phyloP scores from a whole-genome alignment of 2,888 invertebrate genomes.

The Linnaemya tessellans region DNA sequence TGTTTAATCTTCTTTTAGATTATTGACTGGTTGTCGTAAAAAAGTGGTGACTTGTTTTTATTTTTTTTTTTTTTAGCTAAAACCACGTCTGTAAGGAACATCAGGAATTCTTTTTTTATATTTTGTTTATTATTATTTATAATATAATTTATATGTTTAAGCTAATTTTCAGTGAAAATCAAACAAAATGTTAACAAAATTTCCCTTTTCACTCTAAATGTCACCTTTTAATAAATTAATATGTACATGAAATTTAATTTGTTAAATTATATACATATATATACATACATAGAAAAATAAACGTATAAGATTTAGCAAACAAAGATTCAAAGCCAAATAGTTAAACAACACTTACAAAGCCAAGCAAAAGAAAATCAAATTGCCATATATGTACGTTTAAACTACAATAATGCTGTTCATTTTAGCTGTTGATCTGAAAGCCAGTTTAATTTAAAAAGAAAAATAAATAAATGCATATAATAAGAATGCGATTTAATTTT shows the following conservation, averaged over 20 bases:
- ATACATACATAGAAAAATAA: constrained; percentile 20
- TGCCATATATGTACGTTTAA: constrained; percentile 53
- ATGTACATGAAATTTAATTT: constrained; percentile 57
- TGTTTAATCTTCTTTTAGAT: constrained; percentile 4
- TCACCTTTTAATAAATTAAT: constrained; percentile 36
- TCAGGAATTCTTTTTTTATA: constrained; percentile 57
- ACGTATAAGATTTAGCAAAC: constrained; percentile 40
- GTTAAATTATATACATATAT: constrained; percentile 43
- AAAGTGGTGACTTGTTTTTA: constrained; percentile 1
- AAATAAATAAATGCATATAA: not conserved
- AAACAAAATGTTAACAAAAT: constrained; percentile 33
- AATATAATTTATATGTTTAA: constrained; percentile 47
- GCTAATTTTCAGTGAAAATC: constrained; percentile 33
- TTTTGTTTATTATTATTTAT: constrained; percentile 44
- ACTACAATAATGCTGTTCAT: constrained; percentile 1
- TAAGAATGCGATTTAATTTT: constrained; percentile 45
- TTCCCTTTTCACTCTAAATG: constrained; percentile 25
- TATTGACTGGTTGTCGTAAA: constrained; percentile 17
- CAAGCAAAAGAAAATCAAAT: constrained; percentile 35
- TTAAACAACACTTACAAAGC: constrained; percentile 29
- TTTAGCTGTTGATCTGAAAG: constrained; percentile 11
- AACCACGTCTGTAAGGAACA: constrained; percentile 58
- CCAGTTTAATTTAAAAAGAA: constrained; percentile 15
- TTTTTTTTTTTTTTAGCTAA: constrained; percentile 28
- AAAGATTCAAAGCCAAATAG: constrained; percentile 69